Conservation (phyloP, 2,797 vertebrate species). For the Pitangus sulphuratus region DNA sequence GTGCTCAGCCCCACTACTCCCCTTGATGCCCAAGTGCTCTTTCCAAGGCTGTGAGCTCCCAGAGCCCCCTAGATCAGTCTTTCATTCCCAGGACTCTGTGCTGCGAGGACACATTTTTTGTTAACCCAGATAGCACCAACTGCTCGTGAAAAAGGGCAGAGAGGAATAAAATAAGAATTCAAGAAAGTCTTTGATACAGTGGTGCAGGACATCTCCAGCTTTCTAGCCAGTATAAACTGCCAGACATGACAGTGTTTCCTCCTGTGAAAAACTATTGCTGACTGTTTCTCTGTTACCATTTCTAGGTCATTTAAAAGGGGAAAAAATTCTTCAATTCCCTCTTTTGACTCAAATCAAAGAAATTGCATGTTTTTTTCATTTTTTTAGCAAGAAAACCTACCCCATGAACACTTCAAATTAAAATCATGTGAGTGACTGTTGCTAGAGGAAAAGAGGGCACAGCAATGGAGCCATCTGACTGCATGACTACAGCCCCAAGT, state of each 20-base stretch:
- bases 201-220: not conserved
- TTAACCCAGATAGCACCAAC: not conserved
- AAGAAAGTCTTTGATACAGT: not conserved
- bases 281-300: not conserved
- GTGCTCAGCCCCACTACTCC: not conserved
- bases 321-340: not conserved
- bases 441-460: not conserved
- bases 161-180: not conserved
- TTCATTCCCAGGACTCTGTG: fast-evolving
- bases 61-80: not conserved
- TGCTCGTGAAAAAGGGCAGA: not conserved
- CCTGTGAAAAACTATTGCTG: not conserved
- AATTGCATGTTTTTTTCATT: not conserved
- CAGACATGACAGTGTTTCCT: not conserved
- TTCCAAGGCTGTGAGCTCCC: not conserved
- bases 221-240: not conserved
- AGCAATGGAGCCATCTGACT: constrained; percentile 8
- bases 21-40: not conserved
- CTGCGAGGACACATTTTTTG: not conserved
- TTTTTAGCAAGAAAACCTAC: not conserved
- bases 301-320: not conserved
- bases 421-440: not conserved
- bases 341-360: not conserved
- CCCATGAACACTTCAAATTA: not conserved
- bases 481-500: constrained; percentile 7